Conservation (phyloP, 1,140 invertebrate species). For the Brachionus koreanus region DNA sequence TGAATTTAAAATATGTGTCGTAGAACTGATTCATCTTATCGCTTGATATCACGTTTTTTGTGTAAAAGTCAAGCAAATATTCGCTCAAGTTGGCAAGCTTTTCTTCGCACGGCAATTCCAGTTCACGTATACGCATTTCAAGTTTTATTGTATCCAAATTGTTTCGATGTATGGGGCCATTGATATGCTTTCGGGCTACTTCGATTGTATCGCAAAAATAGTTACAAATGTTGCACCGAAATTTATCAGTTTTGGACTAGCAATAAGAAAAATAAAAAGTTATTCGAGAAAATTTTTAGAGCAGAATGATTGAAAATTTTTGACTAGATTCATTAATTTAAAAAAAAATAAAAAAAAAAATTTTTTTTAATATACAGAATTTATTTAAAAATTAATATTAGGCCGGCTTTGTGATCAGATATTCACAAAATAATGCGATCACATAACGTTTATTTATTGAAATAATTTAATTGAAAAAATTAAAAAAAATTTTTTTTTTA, state of each 20-base stretch:
- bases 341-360: no score
- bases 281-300: no score
- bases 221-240: constrained; percentile 57
- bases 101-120: not conserved
- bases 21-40: not conserved
- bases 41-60: constrained; percentile 19
- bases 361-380: no score
- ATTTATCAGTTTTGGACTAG: constrained; percentile 51
- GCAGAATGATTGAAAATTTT: no score
- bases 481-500: no score
- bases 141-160: constrained; percentile 48
- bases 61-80: constrained; percentile 24
- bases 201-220: constrained; percentile 54
- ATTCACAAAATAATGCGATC: no score
- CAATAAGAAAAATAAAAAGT: not conserved
- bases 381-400: no score
- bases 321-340: no score
- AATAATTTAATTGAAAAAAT: no score
- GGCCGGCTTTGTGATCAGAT: no score
- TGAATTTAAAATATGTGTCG: constrained; percentile 24
- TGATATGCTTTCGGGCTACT: constrained; percentile 52
- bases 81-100: constrained; percentile 5
- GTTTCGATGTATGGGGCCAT: constrained; percentile 51
- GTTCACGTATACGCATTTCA: constrained; percentile 4
- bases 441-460: no score